Conservation (phyloP, 2,888 invertebrate species). For the Diaperis boleti region DNA sequence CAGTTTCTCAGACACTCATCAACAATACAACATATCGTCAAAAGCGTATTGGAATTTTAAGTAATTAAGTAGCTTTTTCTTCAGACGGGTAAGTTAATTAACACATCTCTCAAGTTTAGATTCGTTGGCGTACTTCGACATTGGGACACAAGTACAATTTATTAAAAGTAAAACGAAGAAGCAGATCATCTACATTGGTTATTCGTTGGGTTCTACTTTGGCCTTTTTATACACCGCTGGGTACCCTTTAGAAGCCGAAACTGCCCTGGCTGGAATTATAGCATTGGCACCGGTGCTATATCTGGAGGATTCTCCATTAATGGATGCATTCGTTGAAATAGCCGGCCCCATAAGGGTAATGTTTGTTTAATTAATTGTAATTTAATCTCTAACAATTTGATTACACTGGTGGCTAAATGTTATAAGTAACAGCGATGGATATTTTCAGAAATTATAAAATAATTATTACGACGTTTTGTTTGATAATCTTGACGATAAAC, state of each 20-base stretch:
- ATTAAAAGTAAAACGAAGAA: constrained; percentile 12
- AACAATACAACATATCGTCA: constrained; percentile 67
- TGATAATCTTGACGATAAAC: too few relatives aligned
- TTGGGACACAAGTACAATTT: constrained; percentile 22
- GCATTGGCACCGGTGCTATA: constrained; percentile 21
- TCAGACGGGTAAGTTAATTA: neutral
- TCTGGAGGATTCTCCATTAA: neutral
- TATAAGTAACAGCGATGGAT: too few relatives aligned
- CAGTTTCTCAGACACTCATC: constrained; percentile 76
- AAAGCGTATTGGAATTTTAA: constrained; percentile 75
- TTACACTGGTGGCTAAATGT: too few relatives aligned
- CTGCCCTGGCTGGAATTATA: constrained; percentile 21
- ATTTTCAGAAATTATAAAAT: too few relatives aligned
- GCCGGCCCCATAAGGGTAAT: neutral
- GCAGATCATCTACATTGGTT: constrained; percentile 14
- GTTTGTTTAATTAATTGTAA: neutral
- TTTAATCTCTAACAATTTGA: too few relatives aligned
- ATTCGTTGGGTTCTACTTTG: constrained; percentile 24
- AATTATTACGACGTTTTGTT: too few relatives aligned
- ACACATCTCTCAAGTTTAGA: constrained; percentile 11
- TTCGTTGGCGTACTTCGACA: constrained; percentile 4
- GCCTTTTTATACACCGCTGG: constrained; percentile 17
- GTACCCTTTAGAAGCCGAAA: constrained; percentile 7
- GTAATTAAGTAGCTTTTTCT: constrained; percentile 57
- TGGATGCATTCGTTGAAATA: neutral